Evolutionary conservation across 2,888 invertebrate genomes (phyloP).

Genomic region (Stenolophus ochropezus): DNA sequence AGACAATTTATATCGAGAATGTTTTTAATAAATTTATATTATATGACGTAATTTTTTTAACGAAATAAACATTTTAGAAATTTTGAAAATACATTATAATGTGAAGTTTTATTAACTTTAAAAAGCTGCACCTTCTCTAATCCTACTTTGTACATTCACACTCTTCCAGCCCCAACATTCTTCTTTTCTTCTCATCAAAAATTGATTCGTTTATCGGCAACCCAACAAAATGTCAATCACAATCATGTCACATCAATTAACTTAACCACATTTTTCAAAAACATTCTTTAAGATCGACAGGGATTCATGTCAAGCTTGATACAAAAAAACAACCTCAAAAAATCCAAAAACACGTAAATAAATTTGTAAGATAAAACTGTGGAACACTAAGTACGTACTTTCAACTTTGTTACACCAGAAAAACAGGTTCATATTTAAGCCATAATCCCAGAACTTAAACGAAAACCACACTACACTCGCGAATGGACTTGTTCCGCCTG

Average conservation of each 20-base stretch:
- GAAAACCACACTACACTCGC: constrained; percentile 2
- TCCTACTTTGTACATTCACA: not conserved
- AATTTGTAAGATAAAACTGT: too few relatives aligned
- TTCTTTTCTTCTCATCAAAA: not conserved
- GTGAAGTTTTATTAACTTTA: not conserved
- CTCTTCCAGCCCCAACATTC: not conserved
- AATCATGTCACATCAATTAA: not conserved
- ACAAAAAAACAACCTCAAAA: too few relatives aligned
- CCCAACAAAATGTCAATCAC: not conserved
- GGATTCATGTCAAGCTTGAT: not conserved
- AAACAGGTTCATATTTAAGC: constrained; percentile 34
- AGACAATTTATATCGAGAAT: too few relatives aligned
- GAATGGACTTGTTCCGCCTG: not conserved
- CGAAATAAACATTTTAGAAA: too few relatives aligned
- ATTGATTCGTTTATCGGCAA: not conserved
- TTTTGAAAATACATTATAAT: too few relatives aligned
- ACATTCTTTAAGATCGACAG: not conserved
- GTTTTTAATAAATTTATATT: too few relatives aligned
- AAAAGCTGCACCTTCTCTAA: not conserved
- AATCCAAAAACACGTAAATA: too few relatives aligned
- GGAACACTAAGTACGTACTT: constrained; percentile 36
- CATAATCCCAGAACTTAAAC: constrained; percentile 4
- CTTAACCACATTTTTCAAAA: not conserved
- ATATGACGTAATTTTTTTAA: too few relatives aligned
- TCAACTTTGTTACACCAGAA: constrained; percentile 26